phyloP scores from a whole-genome alignment of 1,140 invertebrate species.

The Drosophila subpulchrella region DNA sequence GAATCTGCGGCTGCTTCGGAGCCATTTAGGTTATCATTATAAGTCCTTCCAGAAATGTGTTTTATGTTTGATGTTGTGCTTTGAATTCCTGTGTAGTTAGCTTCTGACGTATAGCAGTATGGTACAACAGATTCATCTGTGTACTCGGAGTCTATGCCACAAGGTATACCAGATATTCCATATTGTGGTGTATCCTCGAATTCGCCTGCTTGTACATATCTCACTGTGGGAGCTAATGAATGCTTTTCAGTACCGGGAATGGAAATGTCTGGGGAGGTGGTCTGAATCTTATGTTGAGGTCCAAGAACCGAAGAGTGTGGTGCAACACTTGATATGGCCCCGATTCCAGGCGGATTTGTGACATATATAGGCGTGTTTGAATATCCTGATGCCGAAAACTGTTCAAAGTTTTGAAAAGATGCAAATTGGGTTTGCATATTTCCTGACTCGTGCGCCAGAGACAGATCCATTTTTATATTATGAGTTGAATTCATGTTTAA shows the following conservation, averaged over 20 bases:
- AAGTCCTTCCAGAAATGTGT: constrained; percentile 85
- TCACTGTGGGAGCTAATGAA: constrained; percentile 84
- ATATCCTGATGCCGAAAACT: constrained; percentile 85
- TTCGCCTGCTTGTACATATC: constrained; percentile 83
- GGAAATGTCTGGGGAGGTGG: constrained; percentile 87
- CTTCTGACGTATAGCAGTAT: constrained; percentile 88
- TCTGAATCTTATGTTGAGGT: constrained; percentile 86
- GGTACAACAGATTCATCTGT: constrained; percentile 87
- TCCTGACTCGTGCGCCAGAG: constrained; percentile 49
- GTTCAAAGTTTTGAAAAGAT: constrained; percentile 87
- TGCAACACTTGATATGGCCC: constrained; percentile 62
- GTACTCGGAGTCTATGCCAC: constrained; percentile 85
- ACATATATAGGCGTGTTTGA: constrained; percentile 84
- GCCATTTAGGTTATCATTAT: constrained; percentile 86
- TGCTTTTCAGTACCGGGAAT: constrained; percentile 86
- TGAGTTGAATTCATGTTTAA: constrained; percentile 61
- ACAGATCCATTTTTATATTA: constrained; percentile 63
- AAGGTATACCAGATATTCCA: constrained; percentile 87
- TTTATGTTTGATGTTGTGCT: constrained; percentile 84
- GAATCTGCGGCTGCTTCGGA: constrained; percentile 84
- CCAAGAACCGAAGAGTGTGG: constrained; percentile 81
- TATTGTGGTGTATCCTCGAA: constrained; percentile 89
- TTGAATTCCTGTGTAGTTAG: constrained; percentile 87
- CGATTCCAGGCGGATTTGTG: constrained; percentile 59
- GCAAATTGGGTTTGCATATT: constrained; percentile 71